Conservation (phyloP, 2,113 vertebrate genomes). For the Hystrix brachyura region DNA sequence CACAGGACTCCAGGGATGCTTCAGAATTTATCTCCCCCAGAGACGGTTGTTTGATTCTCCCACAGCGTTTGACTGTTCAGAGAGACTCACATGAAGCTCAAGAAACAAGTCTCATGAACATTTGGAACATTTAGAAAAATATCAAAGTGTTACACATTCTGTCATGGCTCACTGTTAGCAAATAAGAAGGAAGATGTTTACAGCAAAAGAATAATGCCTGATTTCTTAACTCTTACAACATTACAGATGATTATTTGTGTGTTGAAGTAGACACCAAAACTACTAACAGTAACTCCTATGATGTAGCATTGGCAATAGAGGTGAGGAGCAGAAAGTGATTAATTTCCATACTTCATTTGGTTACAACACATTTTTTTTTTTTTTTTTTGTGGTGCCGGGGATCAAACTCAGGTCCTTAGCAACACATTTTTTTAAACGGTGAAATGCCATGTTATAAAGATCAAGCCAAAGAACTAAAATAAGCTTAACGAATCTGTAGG, state of each 20-base stretch:
- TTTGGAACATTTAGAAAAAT: conserved; percentile 63
- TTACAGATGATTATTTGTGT: background rate
- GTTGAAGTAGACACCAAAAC: conserved; percentile 25
- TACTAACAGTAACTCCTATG: background rate
- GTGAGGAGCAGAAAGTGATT: background rate
- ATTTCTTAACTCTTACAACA: conserved; percentile 16
- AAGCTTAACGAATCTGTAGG: background rate
- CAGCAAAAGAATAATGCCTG: background rate
- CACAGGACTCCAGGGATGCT: background rate
- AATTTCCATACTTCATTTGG: background rate
- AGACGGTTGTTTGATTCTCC: conserved; percentile 42
- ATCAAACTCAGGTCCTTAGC: no score
- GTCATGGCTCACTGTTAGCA: background rate
- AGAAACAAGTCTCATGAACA: background rate
- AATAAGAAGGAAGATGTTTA: conserved; percentile 55
- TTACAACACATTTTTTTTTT: background rate
- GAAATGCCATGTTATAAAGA: conserved; percentile 17
- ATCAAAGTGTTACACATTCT: background rate
- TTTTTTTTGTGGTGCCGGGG: no score
- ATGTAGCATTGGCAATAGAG: background rate
- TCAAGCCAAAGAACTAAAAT: background rate
- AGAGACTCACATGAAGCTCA: conserved; percentile 11
- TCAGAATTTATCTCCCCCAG: conserved; percentile 18
- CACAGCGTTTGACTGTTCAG: background rate
- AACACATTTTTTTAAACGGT: background rate